These are phyloP conservation scores for Eledona agricola DNA, from an alignment of 2,888 invertebrate species.

Conservation along the genomic window DNA sequence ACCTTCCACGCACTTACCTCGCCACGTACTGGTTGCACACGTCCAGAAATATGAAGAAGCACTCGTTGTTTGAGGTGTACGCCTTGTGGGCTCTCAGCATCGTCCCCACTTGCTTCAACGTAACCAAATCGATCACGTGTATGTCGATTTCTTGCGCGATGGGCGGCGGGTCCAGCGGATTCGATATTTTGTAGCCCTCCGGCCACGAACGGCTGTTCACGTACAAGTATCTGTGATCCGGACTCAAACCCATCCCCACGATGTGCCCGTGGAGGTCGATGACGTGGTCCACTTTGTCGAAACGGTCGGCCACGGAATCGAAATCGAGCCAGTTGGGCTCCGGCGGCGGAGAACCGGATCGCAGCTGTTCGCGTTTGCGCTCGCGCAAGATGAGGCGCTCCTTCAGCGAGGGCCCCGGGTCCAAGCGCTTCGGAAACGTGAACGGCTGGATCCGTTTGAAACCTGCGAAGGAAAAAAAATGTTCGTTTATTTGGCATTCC, in stretches of 20 bases:
- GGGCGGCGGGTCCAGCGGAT: conserved; percentile 82
- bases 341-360: conserved; percentile 60
- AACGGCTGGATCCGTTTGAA: conserved; percentile 78
- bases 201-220: conserved; percentile 88
- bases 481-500: conserved; percentile 8
- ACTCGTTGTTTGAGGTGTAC: conserved; percentile 84
- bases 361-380: conserved; percentile 64
- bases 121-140: conserved; percentile 83
- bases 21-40: conserved; percentile 84
- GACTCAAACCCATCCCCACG: conserved; percentile 86
- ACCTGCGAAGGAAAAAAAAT: conserved; percentile 52
- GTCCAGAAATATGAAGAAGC: conserved; percentile 87
- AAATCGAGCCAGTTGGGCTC: conserved; percentile 76
- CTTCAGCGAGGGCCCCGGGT: conserved; percentile 73
- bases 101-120: conserved; percentile 77
- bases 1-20: conserved; percentile 65
- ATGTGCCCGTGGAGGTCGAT: conserved; percentile 88
- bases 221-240: conserved; percentile 83
- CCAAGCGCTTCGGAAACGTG: conserved; percentile 72
- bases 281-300: conserved; percentile 79
- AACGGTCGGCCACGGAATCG: conserved; percentile 73
- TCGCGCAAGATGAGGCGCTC: conserved; percentile 72
- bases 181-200: conserved; percentile 74
- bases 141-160: conserved; percentile 89
- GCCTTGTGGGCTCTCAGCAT: conserved; percentile 83